Evolutionary conservation across 1,140 invertebrate genomes (phyloP).

Genomic region (Brachionus calyciflorus): DNA sequence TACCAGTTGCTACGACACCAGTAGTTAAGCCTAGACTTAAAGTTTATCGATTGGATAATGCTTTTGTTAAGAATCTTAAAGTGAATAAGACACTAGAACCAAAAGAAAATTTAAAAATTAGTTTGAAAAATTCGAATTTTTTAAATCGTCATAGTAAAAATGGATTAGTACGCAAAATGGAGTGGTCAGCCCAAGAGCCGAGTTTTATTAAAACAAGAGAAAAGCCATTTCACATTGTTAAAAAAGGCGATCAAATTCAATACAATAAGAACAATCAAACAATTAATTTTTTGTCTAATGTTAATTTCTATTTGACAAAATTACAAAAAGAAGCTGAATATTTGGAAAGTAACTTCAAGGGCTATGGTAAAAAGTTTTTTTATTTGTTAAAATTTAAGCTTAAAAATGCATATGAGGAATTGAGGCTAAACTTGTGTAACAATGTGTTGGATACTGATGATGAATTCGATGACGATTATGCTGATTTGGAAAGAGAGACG

Average conservation of each 20-base stretch:
- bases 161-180: neutral
- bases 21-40: neutral
- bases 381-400: neutral
- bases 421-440: constrained; percentile 12
- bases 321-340: neutral
- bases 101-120: constrained; percentile 1
- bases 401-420: neutral
- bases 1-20: neutral
- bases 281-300: constrained; percentile 26
- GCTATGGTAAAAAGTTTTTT: constrained; percentile 1
- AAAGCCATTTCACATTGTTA: neutral
- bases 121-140: neutral
- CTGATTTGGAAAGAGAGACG: neutral
- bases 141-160: neutral
- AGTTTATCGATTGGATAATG: constrained; percentile 20
- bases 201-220: constrained; percentile 7
- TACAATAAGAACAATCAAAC: neutral
- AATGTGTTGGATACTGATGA: constrained; percentile 16
- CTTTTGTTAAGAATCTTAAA: neutral
- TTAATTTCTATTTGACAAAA: constrained; percentile 17
- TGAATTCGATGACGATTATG: neutral
- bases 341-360: neutral
- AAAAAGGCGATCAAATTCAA: constrained; percentile 6
- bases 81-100: neutral
- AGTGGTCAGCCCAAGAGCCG: neutral